Percentiles rank a stretch among this genome's conserved stretches.
These are phyloP conservation scores for Podargus strigoides DNA, from an alignment of 2,797 vertebrate genomes.

Conservation along the genomic window DNA sequence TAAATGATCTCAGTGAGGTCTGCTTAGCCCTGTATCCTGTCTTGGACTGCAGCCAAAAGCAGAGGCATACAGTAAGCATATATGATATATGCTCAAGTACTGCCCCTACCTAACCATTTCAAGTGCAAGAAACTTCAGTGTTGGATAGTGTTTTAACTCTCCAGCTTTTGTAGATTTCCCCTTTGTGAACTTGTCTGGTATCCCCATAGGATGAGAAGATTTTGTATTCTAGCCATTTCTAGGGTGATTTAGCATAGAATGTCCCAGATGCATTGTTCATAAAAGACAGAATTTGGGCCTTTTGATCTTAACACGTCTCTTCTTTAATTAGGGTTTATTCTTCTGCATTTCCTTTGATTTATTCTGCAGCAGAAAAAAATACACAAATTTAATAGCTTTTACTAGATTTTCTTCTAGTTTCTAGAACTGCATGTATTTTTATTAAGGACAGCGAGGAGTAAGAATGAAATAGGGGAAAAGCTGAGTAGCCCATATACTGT, in stretches of 20 bases:
- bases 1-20: not conserved
- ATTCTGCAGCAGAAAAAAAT: not conserved
- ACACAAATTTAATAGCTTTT: not conserved
- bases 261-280: not conserved
- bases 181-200: not conserved
- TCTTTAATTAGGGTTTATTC: not conserved
- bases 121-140: not conserved
- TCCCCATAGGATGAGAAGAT: not conserved
- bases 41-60: not conserved
- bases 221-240: not conserved
- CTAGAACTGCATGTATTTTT: not conserved
- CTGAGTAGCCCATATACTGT: not conserved
- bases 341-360: not conserved
- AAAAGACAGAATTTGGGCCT: not conserved
- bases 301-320: not conserved
- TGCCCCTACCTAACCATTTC: rapidly evolving
- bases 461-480: not conserved
- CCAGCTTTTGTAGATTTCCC: not conserved
- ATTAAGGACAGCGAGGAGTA: not conserved
- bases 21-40: not conserved
- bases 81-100: not conserved
- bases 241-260: not conserved
- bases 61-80: not conserved
- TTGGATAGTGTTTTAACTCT: not conserved
- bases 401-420: not conserved